These are phyloP conservation scores for Stictonetta naevosa DNA, from an alignment of 2,113 vertebrate species.

Conservation along the genomic window DNA sequence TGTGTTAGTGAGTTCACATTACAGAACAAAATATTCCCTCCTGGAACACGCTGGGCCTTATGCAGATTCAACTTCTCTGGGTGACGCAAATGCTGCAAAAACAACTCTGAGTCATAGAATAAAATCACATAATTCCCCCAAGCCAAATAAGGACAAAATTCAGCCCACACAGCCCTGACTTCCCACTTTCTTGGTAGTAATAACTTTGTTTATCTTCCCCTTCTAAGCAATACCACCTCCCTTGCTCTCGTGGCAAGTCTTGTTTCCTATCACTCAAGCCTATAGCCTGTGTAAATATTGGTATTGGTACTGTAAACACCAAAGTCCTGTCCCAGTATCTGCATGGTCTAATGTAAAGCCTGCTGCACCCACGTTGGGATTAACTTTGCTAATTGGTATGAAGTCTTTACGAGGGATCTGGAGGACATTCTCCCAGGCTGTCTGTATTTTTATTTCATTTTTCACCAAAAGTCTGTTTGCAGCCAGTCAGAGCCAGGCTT, in stretches of 20 bases:
- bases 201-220: not conserved
- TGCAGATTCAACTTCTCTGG: constrained; percentile 52
- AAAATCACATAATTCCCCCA: constrained; percentile 47
- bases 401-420: not conserved
- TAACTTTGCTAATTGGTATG: not conserved
- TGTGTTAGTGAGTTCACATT: constrained; percentile 24
- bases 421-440: not conserved
- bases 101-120: constrained; percentile 64
- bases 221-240: not conserved
- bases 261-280: not conserved
- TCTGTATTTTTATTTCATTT: not conserved
- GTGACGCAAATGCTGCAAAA: constrained; percentile 66
- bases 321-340: not conserved
- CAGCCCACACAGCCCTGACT: constrained; percentile 6
- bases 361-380: not conserved
- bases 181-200: constrained; percentile 21
- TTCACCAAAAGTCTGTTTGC: not conserved
- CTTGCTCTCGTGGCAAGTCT: not conserved
- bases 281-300: not conserved
- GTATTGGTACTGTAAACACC: not conserved
- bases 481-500: not conserved
- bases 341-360: not conserved
- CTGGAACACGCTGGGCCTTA: constrained; percentile 28
- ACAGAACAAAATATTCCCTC: constrained; percentile 48
- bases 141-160: constrained; percentile 63